Conservation (phyloP, 2,113 vertebrate species). For the Vireo altiloquus region DNA sequence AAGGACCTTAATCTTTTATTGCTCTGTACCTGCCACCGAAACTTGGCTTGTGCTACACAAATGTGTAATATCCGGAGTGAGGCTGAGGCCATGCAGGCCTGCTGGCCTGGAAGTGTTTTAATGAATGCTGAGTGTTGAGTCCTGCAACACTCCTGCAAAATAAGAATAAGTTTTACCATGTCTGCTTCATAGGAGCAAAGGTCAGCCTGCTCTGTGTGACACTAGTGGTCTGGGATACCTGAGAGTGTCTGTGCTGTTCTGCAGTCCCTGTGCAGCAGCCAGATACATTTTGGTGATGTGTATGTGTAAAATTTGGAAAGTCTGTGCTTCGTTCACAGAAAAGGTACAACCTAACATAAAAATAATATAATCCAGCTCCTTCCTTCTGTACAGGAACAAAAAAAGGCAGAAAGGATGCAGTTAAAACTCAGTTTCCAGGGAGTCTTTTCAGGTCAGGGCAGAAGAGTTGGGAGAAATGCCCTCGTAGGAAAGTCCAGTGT, state of each 20-base stretch:
- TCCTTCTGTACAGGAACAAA: neutral
- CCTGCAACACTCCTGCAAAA: conserved; percentile 9
- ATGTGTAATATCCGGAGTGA: neutral
- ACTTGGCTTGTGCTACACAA: neutral
- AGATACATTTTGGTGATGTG: neutral
- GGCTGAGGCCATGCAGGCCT: neutral
- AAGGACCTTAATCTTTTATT: neutral
- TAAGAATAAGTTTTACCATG: neutral
- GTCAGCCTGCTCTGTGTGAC: neutral
- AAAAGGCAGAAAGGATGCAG: neutral
- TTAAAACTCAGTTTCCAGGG: neutral
- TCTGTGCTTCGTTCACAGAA: neutral
- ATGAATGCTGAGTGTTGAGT: conserved; percentile 17
- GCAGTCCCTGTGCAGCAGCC: neutral
- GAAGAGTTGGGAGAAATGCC: no score
- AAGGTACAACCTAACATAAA: neutral
- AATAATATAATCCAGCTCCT: neutral
- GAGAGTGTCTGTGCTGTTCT: neutral
- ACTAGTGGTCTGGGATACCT: neutral
- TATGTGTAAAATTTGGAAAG: neutral
- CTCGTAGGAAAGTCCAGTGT: accelerated
- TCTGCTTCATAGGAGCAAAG: neutral
- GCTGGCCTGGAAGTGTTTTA: conserved; percentile 10
- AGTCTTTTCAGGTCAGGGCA: neutral
- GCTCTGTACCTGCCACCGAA: conserved; percentile 16